These are phyloP conservation scores for Astyanax mexicanus DNA, from an alignment of 2,797 vertebrate species.

Conservation along the genomic window DNA sequence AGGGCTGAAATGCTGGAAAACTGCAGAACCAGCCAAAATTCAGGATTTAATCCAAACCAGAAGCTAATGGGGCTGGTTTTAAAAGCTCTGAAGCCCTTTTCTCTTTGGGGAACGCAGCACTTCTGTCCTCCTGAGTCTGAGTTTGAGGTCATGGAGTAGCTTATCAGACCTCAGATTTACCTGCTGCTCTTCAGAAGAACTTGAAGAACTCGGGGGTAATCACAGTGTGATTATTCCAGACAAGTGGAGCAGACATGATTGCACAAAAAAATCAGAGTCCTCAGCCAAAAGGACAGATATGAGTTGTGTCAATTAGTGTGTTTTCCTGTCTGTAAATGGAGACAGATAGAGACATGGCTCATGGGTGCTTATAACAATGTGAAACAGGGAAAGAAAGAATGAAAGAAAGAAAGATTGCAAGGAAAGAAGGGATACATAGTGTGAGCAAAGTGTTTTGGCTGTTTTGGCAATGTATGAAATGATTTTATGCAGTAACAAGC, in stretches of 20 bases:
- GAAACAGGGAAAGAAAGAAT: background rate
- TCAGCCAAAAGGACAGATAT: background rate
- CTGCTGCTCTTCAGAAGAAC: constrained; percentile 8
- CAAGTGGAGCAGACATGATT: constrained; percentile 25
- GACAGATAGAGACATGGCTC: background rate
- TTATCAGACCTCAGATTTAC: background rate
- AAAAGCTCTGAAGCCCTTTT: too few species aligned
- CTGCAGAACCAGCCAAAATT: background rate
- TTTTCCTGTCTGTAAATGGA: constrained; percentile 16
- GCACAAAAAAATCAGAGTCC: constrained; percentile 18
- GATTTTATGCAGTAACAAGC: too few species aligned
- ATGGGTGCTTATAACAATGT: background rate
- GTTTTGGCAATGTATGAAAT: too few species aligned
- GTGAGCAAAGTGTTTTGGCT: too few species aligned
- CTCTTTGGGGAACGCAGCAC: constrained; percentile 26
- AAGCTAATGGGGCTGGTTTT: background rate
- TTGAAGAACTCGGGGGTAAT: too few species aligned
- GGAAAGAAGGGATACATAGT: too few species aligned
- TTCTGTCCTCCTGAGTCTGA: constrained; percentile 22
- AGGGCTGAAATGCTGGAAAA: background rate
- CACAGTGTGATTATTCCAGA: constrained; percentile 17
- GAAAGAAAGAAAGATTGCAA: too few species aligned
- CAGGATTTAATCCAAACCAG: background rate
- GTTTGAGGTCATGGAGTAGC: constrained; percentile 1
- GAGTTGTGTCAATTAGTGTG: background rate